Evolutionary conservation across 2,888 invertebrate species (phyloP), one percentile per base, ranked within the genome.

Genomic region (Glaucopsyche alexis): DNA sequence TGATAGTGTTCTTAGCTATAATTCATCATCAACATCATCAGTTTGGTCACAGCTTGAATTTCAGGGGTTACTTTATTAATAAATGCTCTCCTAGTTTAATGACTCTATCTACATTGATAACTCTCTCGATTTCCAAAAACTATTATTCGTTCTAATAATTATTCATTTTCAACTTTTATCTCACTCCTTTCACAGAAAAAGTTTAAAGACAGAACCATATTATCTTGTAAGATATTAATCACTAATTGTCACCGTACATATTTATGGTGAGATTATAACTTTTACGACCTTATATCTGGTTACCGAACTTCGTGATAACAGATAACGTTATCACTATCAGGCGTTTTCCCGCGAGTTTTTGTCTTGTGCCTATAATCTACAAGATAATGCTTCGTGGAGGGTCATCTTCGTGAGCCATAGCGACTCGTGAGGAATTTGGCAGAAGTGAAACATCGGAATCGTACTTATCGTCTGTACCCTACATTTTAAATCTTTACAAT

Each of bases 151-250:
- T 42, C 42, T 1, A 6, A 11, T 19, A 19, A 55, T 19, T 9
- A 8, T 16, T 52, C 3, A 55, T 19, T 9, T 55, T 4, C 9
- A 55, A 16, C 55, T 5, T 16, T 55, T 55, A 55, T 55, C 55
- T 8, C 42, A 42, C 55, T 8, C 42, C 7, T 16, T 55, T 16
- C 55, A 19, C 19, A 55, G 55, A 55, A 55, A 55, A 9, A 55
- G 55, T 19, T 55, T 19, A 55, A 55, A 19, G 29, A 29, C 29
- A 52, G 16, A 19, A 8, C 19, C 19, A 55, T 55, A 55, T 29
- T 29, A 29, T 55, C 55, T 55, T 19, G 55, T 55, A 55, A 19
- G 19, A 55, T 55, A 55, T 55, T 55, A 55, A 55, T 55, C 55
- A 19, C 55, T 55, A 19, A 29, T 29, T 29, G 29, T 29, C 4